Base-by-base conservation (phyloP, 1,140 invertebrate genomes). In the Zaprionus camerounensis region DNA sequence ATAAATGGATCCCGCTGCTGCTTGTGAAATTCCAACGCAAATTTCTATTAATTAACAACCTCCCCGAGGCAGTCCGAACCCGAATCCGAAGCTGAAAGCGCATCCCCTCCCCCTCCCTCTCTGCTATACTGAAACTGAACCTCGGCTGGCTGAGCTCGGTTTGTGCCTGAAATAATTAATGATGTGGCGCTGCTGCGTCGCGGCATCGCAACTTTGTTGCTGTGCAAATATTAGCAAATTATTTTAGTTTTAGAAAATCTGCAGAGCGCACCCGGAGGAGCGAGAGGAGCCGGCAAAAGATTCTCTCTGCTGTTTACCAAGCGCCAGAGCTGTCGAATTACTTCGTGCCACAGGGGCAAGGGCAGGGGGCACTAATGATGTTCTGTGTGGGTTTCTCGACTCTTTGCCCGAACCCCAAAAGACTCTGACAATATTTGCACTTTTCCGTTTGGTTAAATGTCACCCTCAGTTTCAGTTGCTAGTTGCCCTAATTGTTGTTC, bases 191-290 rank as follows among this genome's bases (percentile, higher is more conserved):
- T 55, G 63, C 20, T 26, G 70, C 59, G 67, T 46, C 41, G 67
- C 68, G 62, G 71, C 64, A 53, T 59, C 77, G 80, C 76, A 67
- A 76, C 83, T 87, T 82, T 80, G 46, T 73, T 61, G 84, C 85
- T 91, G 87, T 91, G 88, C 84, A 91, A 91, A 91, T 91, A 91
- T 91, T 91, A 84, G 88, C 88, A 91, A 91, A 91, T 91, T 91
- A 91, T 90, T 91, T 84, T 91, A 91, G 85, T 88, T 88, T 87
- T 81, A 69, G 78, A 81, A 73, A 90, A 85, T 90, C 72, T 78
- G 34, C 49, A 61, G 22, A 12, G 46, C n/a, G 20, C n/a, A 22
- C 4, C 44, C 2, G 15, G 38, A 49, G 51, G 20, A 51, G 41
- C 7, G 22, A 26, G 24, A 65, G 44, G 9, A 63, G 20, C 51